Percentiles rank a stretch among this genome's conserved stretches.
phyloP scores from a whole-genome alignment of 2,113 vertebrate species.

The Hyaena hyaena region DNA sequence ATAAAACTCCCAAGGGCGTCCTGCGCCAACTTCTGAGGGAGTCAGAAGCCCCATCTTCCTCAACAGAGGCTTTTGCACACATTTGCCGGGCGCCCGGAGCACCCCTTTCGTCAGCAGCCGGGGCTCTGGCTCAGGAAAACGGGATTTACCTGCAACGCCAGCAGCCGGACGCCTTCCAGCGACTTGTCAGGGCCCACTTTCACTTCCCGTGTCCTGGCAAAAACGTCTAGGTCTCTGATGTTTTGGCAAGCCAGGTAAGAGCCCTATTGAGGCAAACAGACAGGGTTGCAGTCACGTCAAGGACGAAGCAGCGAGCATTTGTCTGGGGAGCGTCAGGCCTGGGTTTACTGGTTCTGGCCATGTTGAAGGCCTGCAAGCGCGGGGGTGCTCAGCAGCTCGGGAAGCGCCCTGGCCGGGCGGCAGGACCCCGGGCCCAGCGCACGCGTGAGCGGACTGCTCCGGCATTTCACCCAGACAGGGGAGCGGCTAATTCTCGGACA shows the following conservation, averaged over 20 bases:
- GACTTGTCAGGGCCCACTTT: conserved; percentile 99
- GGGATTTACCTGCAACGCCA: conserved; percentile 92
- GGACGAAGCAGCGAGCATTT: conserved; percentile 88
- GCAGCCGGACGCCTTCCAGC: conserved; percentile 93
- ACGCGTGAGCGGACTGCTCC: rapidly evolving
- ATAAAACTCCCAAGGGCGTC: not conserved
- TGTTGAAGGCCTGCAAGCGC: conserved; percentile 87
- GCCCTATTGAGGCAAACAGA: conserved; percentile 85
- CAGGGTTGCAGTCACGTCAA: conserved; percentile 90
- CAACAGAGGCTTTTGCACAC: rapidly evolving
- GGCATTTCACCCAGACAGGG: too few species aligned
- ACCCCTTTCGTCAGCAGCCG: rapidly evolving
- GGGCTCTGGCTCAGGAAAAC: rapidly evolving
- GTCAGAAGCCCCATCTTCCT: not conserved
- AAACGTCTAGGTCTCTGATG: conserved; percentile 87
- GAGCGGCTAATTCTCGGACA: too few species aligned
- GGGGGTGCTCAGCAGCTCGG: conserved; percentile 85
- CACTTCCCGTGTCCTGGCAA: conserved; percentile 87
- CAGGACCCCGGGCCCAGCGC: rapidly evolving
- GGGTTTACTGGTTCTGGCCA: conserved; percentile 91
- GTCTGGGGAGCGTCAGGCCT: conserved; percentile 95
- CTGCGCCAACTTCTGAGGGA: not conserved
- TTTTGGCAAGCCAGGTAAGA: conserved; percentile 88
- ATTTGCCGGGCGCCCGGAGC: rapidly evolving
- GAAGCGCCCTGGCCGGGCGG: conserved; percentile 84